Conservation (phyloP, 2,888 invertebrate species). For the Plebejus argus region DNA sequence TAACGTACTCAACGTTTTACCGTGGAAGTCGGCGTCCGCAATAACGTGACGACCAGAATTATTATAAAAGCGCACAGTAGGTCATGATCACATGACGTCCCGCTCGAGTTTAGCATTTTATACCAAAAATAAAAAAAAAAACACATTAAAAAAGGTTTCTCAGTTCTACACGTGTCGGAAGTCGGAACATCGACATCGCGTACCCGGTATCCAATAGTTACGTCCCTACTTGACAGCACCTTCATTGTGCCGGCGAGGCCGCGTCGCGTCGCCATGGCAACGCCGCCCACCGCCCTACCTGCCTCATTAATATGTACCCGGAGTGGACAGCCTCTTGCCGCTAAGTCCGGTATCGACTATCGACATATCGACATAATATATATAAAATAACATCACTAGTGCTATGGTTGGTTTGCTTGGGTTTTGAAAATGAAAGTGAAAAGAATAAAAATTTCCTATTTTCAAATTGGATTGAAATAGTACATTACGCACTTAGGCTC, state of each 20-base stretch:
- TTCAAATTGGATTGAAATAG: too few relatives aligned
- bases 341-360: constrained; percentile 48
- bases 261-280: constrained; percentile 74
- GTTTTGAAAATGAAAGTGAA: too few relatives aligned
- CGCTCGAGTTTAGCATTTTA: too few relatives aligned
- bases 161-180: background rate
- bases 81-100: too few relatives aligned
- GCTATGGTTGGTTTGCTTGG: background rate
- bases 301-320: constrained; percentile 75
- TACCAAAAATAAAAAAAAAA: too few relatives aligned
- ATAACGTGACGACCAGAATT: too few relatives aligned
- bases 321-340: constrained; percentile 64
- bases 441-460: too few relatives aligned
- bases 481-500: too few relatives aligned
- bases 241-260: constrained; percentile 71
- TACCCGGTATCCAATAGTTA: constrained; percentile 26
- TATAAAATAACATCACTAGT: constrained; percentile 39
- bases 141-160: background rate
- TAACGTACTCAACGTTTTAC: too few relatives aligned
- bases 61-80: too few relatives aligned
- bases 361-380: constrained; percentile 51
- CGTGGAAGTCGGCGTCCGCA: too few relatives aligned
- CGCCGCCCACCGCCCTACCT: constrained; percentile 46
- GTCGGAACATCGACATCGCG: background rate
- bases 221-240: constrained; percentile 51